phyloP scores from a whole-genome alignment of 2,113 vertebrate genomes.

The Hyaena hyaena region DNA sequence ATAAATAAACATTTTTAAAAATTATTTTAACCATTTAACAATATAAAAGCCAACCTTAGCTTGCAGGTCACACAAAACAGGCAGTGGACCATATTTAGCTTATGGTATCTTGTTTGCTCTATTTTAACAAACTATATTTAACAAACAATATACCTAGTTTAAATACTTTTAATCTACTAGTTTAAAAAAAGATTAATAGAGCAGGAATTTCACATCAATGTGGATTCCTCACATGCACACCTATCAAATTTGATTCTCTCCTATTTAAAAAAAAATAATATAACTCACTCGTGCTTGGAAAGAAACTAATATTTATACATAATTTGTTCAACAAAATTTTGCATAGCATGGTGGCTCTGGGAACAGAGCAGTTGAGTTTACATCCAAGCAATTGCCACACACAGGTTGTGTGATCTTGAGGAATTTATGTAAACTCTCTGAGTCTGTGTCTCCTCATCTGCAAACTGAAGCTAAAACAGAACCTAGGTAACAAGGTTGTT shows the following conservation, averaged over 20 bases:
- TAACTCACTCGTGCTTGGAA: not conserved
- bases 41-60: not conserved
- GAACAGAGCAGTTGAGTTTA: not conserved
- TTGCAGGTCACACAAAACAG: not conserved
- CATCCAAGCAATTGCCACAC: not conserved
- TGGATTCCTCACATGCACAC: not conserved
- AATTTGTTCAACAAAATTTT: slow-evolving; percentile 1
- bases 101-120: not conserved
- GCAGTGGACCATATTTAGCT: not conserved
- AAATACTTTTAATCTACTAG: not conserved
- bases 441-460: not conserved
- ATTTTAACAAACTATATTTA: too few species aligned
- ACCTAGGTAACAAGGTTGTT: not conserved
- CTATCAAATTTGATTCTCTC: not conserved
- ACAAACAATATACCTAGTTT: not conserved
- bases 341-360: not conserved
- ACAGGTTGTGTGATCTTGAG: not conserved
- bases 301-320: not conserved
- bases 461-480: not conserved
- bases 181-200: not conserved
- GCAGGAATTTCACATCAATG: not conserved
- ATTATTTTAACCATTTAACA: not conserved
- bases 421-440: not conserved
- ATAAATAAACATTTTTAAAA: too few species aligned
- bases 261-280: not conserved